Evolutionary conservation across 1,140 invertebrate species (phyloP).

Genomic region (Nebria ingens): DNA sequence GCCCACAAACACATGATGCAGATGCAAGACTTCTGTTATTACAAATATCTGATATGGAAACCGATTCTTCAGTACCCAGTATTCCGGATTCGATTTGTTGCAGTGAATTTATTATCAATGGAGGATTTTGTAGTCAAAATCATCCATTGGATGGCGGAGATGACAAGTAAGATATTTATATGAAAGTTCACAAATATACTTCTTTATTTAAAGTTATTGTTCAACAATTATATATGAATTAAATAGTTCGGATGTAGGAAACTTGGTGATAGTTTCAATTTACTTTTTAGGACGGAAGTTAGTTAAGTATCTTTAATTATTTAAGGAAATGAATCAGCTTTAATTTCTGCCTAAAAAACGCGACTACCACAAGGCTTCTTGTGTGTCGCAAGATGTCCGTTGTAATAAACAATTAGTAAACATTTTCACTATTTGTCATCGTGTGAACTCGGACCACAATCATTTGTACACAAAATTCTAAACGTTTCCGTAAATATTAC

Average conservation of each 20-base stretch:
- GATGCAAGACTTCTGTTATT: slow-evolving; percentile 22
- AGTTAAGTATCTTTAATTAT: neutral
- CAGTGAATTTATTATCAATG: slow-evolving; percentile 2
- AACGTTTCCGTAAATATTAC: too few species aligned
- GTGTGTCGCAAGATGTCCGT: neutral
- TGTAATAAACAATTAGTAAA: neutral
- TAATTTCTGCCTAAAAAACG: neutral
- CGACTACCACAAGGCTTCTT: neutral
- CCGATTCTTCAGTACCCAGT: neutral
- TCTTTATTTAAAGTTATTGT: too few species aligned
- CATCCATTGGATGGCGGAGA: neutral
- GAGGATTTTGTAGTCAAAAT: neutral
- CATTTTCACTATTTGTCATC: neutral
- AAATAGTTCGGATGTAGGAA: neutral
- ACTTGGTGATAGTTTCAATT: neutral
- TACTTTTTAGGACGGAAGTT: neutral
- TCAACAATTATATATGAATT: too few species aligned
- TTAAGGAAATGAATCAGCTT: neutral
- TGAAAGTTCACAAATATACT: too few species aligned
- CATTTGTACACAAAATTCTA: too few species aligned
- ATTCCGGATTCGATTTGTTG: slow-evolving; percentile 1
- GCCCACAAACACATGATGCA: neutral
- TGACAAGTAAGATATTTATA: neutral
- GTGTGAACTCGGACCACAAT: too few species aligned
- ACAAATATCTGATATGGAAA: neutral